Evolutionary conservation across 92 coral and sea anemone species (phyloP).

Genomic region (Umimayanthus chanpuru): DNA sequence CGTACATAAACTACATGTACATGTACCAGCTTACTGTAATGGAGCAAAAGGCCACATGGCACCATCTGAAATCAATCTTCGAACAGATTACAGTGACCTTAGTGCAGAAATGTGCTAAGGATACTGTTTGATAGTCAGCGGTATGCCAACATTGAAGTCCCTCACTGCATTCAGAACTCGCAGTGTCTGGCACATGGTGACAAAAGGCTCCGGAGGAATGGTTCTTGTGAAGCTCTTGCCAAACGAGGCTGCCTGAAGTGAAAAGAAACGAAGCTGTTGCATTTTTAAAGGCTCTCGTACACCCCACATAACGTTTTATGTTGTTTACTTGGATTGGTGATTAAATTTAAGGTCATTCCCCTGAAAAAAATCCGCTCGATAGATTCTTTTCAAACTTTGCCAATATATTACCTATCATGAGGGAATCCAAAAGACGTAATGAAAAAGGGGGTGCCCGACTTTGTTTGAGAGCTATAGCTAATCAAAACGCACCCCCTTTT

Average conservation of each 20-base stretch:
- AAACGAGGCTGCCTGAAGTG: slow-evolving; percentile 87
- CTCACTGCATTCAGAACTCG: slow-evolving; percentile 92
- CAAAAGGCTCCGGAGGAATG: slow-evolving; percentile 75
- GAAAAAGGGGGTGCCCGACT: no score
- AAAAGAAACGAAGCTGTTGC: background rate
- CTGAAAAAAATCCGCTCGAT: no score
- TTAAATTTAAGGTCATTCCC: no score
- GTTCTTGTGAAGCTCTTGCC: slow-evolving; percentile 85
- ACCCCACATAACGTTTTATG: background rate
- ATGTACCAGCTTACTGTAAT: no score
- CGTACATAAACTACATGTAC: no score
- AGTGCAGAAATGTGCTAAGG: slow-evolving; percentile 51
- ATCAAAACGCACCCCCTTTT: no score
- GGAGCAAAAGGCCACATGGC: no score
- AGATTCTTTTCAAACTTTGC: no score
- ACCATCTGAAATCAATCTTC: background rate
- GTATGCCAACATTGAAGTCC: slow-evolving; percentile 85
- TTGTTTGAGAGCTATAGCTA: no score
- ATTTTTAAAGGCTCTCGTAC: background rate
- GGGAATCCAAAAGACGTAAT: no score
- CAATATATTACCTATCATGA: no score
- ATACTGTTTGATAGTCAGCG: slow-evolving; percentile 89
- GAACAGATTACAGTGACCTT: background rate
- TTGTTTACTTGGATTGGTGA: no score
- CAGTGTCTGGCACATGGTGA: slow-evolving; percentile 83